These are phyloP conservation scores for Micronisus gabar DNA, from an alignment of 2,113 vertebrate species.

Conservation along the genomic window DNA sequence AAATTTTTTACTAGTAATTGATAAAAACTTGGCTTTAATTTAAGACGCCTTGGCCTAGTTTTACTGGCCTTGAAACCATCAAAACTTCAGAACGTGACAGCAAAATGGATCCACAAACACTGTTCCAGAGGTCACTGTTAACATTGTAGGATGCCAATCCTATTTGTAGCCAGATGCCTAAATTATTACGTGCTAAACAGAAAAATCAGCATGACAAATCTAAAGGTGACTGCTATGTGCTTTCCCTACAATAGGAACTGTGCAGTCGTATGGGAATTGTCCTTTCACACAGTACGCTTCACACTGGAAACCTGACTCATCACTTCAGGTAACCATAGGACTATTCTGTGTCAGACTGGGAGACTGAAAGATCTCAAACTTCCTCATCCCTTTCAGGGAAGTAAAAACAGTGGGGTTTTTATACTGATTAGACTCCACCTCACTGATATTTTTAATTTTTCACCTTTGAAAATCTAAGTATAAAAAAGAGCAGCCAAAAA, in stretches of 20 bases:
- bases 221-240: background rate
- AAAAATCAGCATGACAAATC: background rate
- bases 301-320: background rate
- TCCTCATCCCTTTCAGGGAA: background rate
- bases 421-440: background rate
- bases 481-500: background rate
- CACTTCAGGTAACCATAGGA: background rate
- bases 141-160: background rate
- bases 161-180: background rate
- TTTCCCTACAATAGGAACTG: background rate
- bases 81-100: background rate
- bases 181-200: background rate
- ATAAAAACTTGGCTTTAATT: background rate
- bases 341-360: background rate
- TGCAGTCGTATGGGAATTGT: background rate
- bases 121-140: background rate
- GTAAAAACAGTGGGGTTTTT: background rate
- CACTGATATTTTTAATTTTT: background rate
- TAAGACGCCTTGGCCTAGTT: background rate
- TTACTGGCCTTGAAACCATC: background rate
- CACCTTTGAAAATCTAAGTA: background rate
- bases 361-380: background rate
- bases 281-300: background rate
- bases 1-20: background rate
- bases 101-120: background rate